These are phyloP conservation scores for Forbesichthys agassizii DNA, from an alignment of 2,113 vertebrate genomes.

Conservation along the genomic window DNA sequence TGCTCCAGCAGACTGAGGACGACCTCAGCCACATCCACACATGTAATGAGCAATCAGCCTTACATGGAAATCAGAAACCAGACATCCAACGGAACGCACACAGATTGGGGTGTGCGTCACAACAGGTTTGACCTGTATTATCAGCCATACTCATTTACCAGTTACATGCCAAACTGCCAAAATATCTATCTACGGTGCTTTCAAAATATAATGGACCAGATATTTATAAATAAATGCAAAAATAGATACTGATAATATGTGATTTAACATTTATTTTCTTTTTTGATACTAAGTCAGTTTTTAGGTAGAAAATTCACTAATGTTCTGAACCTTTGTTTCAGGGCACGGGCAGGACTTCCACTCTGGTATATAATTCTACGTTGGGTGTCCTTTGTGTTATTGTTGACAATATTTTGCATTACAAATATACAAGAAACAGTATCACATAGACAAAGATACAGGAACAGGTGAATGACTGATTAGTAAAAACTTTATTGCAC, in stretches of 20 bases:
- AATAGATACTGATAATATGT: too few species aligned
- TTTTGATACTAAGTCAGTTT: too few species aligned
- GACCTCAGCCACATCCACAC: conserved; percentile 15
- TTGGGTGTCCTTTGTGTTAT: conserved; percentile 43
- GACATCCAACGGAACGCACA: conserved; percentile 32
- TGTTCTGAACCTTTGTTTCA: conserved; percentile 23
- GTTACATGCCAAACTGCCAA: neutral
- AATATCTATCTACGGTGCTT: neutral
- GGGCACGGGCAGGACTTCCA: conserved; percentile 35
- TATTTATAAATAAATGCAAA: too few species aligned
- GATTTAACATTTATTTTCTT: too few species aligned
- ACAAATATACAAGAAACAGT: conserved; percentile 2
- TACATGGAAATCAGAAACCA: neutral
- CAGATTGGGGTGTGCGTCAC: neutral
- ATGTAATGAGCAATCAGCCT: conserved; percentile 16
- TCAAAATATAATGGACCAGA: too few species aligned
- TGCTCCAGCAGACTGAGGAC: conserved; percentile 47
- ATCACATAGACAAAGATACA: neutral
- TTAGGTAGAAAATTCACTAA: too few species aligned
- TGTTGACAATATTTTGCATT: conserved; percentile 46
- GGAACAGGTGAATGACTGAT: neutral
- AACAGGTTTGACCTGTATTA: conserved; percentile 25
- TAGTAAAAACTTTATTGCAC: too few species aligned
- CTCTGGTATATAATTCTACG: conserved; percentile 62
- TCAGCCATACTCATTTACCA: neutral